Evolutionary conservation across 2,113 vertebrate genomes (phyloP), one percentile per base, ranked within the genome.

Genomic region (Hiodon alosoides): DNA sequence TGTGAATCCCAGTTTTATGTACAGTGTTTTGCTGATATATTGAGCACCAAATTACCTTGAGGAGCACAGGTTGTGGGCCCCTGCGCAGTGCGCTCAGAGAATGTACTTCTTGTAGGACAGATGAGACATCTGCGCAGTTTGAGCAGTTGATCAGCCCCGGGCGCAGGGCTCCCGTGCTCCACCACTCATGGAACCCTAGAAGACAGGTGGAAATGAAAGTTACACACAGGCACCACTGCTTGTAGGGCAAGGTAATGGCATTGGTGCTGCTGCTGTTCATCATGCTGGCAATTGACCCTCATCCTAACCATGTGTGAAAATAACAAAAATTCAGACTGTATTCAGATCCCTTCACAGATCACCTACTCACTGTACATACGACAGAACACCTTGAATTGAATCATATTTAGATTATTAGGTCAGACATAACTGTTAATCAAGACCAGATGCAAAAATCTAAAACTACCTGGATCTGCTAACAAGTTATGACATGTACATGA

Each of bases 111-210:
- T 91, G 86, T 51, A 87, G 78, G 69, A 91, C 87, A 0, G 86
- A 84, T 14, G 86, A 87, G 62, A 91, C 86, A 16, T 85, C 81
- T 5, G 90, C 88, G 81, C 91, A 92, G 60, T 83, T 85, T 0
- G 91, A 91, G 51, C 90, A 92, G 86, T 91, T 91, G 55, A 89
- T 85, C 8, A 81, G 76, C 51, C 70, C 85, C 53, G 83, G 83
- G 52, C 82, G 76, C 13, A 80, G 75, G 10, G 82, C 75, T 5
- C 83, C 83, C 0, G 79, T 79, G 5, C 83, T 86, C 90, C 90
- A 92, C 88, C 90, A 88, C 8, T 88, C 86, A 58, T 90, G 89
- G 67, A 91, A 90, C 64, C 88, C 90, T 91, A 72, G 31, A 72
- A 11, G 14, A 68, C 31, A 31, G 31, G 57, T 0, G 77, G 11